Evolutionary conservation across 1,140 invertebrate genomes (phyloP).

Genomic region (Teleopsis dalmanni): DNA sequence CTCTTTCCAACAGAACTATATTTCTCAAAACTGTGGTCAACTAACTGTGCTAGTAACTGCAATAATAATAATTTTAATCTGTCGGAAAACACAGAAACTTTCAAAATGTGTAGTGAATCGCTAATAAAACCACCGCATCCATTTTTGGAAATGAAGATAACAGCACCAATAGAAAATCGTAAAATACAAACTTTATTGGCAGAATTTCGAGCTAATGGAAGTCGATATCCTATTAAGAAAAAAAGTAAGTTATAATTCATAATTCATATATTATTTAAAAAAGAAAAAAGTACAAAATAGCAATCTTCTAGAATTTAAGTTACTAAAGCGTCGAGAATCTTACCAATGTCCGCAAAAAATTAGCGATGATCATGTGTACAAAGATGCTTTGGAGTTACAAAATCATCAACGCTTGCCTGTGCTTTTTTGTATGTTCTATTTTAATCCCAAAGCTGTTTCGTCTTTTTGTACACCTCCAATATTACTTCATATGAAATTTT

Average conservation of each 20-base stretch:
- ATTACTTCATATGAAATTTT: conserved; percentile 75
- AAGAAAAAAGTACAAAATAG: neutral
- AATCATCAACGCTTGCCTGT: conserved; percentile 85
- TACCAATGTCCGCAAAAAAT: conserved; percentile 30
- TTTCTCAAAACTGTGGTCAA: conserved; percentile 56
- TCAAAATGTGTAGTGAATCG: conserved; percentile 14
- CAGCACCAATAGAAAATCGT: conserved; percentile 53
- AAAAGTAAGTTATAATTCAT: conserved; percentile 23
- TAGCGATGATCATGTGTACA: conserved; percentile 26
- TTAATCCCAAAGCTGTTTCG: conserved; percentile 46
- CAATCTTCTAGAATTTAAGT: conserved; percentile 21
- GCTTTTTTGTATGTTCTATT: conserved; percentile 86
- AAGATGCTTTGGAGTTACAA: conserved; percentile 76
- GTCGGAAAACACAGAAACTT: conserved; percentile 19
- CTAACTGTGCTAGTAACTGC: neutral
- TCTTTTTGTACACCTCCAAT: conserved; percentile 35
- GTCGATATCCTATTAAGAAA: conserved; percentile 50
- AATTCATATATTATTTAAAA: neutral
- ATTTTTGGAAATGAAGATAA: conserved; percentile 65
- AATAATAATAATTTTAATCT: neutral
- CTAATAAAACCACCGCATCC: conserved; percentile 51
- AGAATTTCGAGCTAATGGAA: conserved; percentile 78
- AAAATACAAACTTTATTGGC: conserved; percentile 68
- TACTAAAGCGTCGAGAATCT: conserved; percentile 15
- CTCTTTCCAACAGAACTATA: conserved; percentile 78